Percentiles rank a stretch among this genome's conserved stretches.
These are phyloP conservation scores for Tokudaia tokunoshimensis DNA, from an alignment of 2,797 vertebrate genomes.

Conservation along the genomic window DNA sequence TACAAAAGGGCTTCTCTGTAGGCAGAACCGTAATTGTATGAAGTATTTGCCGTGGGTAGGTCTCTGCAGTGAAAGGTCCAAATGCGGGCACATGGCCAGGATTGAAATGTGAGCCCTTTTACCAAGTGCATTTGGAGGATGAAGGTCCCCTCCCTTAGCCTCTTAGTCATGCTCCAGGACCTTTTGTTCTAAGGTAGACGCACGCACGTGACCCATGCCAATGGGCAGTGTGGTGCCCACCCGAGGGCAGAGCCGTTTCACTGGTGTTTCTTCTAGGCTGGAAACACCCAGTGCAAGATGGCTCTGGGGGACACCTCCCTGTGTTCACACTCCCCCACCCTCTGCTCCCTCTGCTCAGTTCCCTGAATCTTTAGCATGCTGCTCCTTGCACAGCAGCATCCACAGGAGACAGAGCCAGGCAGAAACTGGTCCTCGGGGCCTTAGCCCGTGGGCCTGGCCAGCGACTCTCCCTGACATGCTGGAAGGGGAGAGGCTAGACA, in stretches of 20 bases:
- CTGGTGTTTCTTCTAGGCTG: not conserved
- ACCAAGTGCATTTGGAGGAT: not conserved
- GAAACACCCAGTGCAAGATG: not conserved
- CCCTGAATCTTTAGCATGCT: not conserved
- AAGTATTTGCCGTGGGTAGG: not conserved
- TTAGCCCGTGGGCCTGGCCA: not conserved
- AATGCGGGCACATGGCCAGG: fast-evolving
- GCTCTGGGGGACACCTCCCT: not conserved
- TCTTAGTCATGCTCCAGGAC: not conserved
- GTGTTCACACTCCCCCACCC: not conserved
- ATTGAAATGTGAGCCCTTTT: not conserved
- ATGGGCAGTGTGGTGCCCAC: not conserved
- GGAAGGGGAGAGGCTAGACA: not conserved
- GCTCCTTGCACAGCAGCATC: not conserved
- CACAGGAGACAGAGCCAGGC: not conserved
- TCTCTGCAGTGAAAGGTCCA: not conserved
- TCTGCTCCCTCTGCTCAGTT: not conserved
- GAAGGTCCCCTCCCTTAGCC: not conserved
- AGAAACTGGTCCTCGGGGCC: not conserved
- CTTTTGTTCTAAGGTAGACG: not conserved
- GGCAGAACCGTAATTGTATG: not conserved
- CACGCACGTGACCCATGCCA: fast-evolving
- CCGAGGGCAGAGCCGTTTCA: fast-evolving
- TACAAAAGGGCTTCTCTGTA: not conserved
- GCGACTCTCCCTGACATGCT: not conserved